Base-by-base conservation (phyloP, 2,113 vertebrate genomes). In the Malurus alboscapulatus region DNA sequence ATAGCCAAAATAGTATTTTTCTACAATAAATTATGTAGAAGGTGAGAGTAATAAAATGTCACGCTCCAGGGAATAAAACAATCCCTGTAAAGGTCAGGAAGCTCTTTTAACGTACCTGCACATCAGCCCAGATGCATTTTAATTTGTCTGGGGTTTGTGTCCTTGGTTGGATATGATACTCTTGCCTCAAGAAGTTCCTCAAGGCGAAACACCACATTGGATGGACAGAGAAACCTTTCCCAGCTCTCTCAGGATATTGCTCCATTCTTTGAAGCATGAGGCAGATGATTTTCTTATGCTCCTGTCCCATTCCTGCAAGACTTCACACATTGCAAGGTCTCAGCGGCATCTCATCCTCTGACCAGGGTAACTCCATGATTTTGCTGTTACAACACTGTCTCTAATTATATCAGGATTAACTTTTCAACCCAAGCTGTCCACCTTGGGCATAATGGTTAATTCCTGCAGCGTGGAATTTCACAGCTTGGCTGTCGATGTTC, bases 1-100 rank as follows among this genome's bases (percentile, higher is more conserved):
- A 94, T 34, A 80, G 91, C 80, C 82, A 94, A 95, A 96, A 94
- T 93, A 96, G 93, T 94, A 80, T 96, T 96, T 96, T 92, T 83
- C 75, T 90, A 84, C 19, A 45, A 90, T 92, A 94, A 93, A 92
- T 95, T 74, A 88, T 71, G 68, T 85, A 94, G 79, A 88, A 88
- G 63, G 61, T 4, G 20, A 80, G 44, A 94, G 67, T 67, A 90
- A 94, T 95, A 86, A 94, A 88, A 92, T 80, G 71, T 77, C 53
- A 40, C 38, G 76, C 94, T 96, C 76, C 40, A 71, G 90, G 87
- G 90, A 88, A 74, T 93, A 59, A 86, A 86, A 78, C 68, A 69
- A 91, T 74, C 51, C 75, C 68, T 30, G 55, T 10, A 95, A 96
- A 95, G 94, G 91, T 95, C 94, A 94, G 91, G 45, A 63, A 93